phyloP scores from a whole-genome alignment of 1,140 invertebrate genomes.

The Neocloeon triangulifer region DNA sequence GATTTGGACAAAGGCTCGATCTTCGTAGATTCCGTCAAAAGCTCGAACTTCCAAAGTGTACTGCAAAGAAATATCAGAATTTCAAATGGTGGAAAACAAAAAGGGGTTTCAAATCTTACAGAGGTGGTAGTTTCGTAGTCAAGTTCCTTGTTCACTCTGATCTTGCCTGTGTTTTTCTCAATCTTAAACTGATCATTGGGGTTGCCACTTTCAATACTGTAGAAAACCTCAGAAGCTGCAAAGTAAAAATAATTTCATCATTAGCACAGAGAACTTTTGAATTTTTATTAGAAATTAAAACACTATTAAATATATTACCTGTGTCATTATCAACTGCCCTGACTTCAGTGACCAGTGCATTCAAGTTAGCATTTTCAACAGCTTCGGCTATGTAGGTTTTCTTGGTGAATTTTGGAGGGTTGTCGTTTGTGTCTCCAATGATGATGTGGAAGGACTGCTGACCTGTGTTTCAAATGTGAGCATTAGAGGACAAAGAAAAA shows the following conservation, averaged over 20 bases:
- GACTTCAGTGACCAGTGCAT: constrained; percentile 57
- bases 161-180: constrained; percentile 52
- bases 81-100: too few species aligned
- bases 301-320: constrained; percentile 10
- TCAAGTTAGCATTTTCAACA: constrained; percentile 64
- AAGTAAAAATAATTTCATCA: constrained; percentile 7
- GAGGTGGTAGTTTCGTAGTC: constrained; percentile 64
- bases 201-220: constrained; percentile 58
- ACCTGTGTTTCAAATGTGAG: constrained; percentile 14
- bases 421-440: constrained; percentile 82
- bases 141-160: constrained; percentile 46
- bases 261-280: constrained; percentile 3
- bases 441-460: constrained; percentile 59
- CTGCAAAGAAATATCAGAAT: too few species aligned
- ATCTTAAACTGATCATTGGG: constrained; percentile 54
- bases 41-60: constrained; percentile 53
- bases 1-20: constrained; percentile 49
- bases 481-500: constrained; percentile 4
- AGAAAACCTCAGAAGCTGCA: constrained; percentile 47
- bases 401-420: constrained; percentile 55
- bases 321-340: constrained; percentile 57
- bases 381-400: constrained; percentile 47
- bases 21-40: constrained; percentile 52
- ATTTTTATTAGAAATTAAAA: constrained; percentile 4
- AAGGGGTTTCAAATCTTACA: too few species aligned